Percentiles rank a stretch among this genome's conserved stretches.
phyloP scores from a whole-genome alignment of 2,797 vertebrate species.

The Chromis chromis region DNA sequence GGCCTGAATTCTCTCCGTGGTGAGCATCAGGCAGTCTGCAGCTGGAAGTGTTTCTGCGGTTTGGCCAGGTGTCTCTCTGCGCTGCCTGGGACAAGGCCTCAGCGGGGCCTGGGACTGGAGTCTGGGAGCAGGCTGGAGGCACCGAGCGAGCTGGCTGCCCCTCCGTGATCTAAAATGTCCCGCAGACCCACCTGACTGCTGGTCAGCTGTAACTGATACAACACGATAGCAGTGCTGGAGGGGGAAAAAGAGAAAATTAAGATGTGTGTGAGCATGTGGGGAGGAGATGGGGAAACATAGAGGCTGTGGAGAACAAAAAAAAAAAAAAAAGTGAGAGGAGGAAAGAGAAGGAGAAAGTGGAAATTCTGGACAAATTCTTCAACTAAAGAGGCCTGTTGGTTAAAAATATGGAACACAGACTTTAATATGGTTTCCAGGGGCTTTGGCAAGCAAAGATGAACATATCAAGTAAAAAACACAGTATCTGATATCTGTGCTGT shows the following conservation, averaged over 20 bases:
- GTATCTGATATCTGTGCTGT: constrained; percentile 75
- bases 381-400: constrained; percentile 70
- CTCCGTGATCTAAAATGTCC: constrained; percentile 76
- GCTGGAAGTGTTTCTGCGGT: constrained; percentile 84
- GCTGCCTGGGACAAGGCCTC: constrained; percentile 79
- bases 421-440: constrained; percentile 81
- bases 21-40: constrained; percentile 82
- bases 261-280: constrained; percentile 74
- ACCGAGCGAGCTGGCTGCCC: constrained; percentile 72
- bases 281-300: constrained; percentile 56
- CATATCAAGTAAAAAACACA: constrained; percentile 75
- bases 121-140: constrained; percentile 70
- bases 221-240: constrained; percentile 68
- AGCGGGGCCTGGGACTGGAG: constrained; percentile 74
- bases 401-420: constrained; percentile 72
- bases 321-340: constrained; percentile 32
- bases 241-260: constrained; percentile 70
- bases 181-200: constrained; percentile 80
- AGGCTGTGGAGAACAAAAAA: constrained; percentile 22
- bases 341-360: constrained; percentile 59
- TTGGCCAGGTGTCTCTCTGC: constrained; percentile 84
- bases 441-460: constrained; percentile 76
- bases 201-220: constrained; percentile 82
- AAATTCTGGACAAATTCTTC: constrained; percentile 77
- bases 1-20: constrained; percentile 82